Conservation (phyloP, 1,140 invertebrate genomes). For the Tribolium madens region DNA sequence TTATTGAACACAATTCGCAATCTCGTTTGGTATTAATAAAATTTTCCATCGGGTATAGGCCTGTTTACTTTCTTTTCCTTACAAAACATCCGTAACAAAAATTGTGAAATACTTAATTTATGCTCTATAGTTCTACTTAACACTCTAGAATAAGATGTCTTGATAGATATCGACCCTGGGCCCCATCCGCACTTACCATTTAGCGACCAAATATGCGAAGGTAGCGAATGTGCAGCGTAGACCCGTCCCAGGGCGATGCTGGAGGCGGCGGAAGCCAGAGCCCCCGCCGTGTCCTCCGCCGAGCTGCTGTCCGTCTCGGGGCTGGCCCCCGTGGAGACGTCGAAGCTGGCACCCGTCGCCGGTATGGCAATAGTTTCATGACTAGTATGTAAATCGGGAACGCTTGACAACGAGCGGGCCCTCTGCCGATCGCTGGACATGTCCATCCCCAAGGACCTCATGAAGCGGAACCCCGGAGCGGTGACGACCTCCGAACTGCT, state of each 20-base stretch:
- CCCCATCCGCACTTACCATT: constrained; percentile 79
- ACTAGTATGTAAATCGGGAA: constrained; percentile 78
- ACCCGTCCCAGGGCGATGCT: constrained; percentile 78
- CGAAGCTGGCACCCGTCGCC: constrained; percentile 68
- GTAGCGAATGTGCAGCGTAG: constrained; percentile 88
- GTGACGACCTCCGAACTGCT: constrained; percentile 77
- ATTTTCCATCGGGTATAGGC: too few relatives aligned
- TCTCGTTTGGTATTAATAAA: too few relatives aligned
- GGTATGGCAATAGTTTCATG: constrained; percentile 72
- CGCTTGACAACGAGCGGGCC: constrained; percentile 84
- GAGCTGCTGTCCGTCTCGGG: constrained; percentile 74
- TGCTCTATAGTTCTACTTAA: not conserved
- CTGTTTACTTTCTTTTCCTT: not conserved
- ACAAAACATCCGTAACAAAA: not conserved
- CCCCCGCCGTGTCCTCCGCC: constrained; percentile 66
- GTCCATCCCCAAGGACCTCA: constrained; percentile 79
- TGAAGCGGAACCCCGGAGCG: constrained; percentile 77
- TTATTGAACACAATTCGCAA: too few relatives aligned
- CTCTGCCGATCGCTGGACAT: constrained; percentile 81
- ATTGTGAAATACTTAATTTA: not conserved
- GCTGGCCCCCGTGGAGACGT: constrained; percentile 71
- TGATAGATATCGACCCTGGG: not conserved
- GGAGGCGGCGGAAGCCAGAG: constrained; percentile 68
- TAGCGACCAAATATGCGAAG: constrained; percentile 90
- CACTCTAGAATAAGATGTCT: not conserved